phyloP scores from a whole-genome alignment of 2,797 vertebrate species.

The Rhabdophis nuchalis region DNA sequence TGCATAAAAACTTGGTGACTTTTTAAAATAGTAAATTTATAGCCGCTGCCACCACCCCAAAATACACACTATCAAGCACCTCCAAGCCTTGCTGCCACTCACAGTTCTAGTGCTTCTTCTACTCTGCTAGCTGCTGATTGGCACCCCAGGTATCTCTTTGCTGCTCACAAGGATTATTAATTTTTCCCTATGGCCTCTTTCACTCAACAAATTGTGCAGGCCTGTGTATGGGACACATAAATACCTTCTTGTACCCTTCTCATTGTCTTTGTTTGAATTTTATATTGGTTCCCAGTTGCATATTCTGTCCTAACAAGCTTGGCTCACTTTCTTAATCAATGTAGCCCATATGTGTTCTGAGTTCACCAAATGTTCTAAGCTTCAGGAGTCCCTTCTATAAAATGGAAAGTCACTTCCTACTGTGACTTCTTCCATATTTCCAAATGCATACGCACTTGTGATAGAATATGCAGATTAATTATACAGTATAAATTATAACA shows the following conservation, averaged over 20 bases:
- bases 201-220: neutral
- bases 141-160: neutral
- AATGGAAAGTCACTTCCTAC: neutral
- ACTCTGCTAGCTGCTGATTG: neutral
- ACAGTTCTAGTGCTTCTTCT: neutral
- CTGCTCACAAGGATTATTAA: neutral
- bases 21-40: neutral
- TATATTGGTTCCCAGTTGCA: neutral
- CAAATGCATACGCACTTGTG: neutral
- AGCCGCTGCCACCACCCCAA: neutral
- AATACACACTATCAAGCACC: neutral
- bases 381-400: neutral
- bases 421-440: neutral
- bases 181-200: neutral
- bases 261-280: neutral
- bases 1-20: neutral
- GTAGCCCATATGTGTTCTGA: neutral
- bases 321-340: neutral
- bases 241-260: neutral
- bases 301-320: neutral
- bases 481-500: neutral
- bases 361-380: neutral
- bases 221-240: neutral
- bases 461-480: neutral
- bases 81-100: neutral